These are phyloP conservation scores for Zeus faber DNA, from an alignment of 2,113 vertebrate genomes.

Conservation along the genomic window DNA sequence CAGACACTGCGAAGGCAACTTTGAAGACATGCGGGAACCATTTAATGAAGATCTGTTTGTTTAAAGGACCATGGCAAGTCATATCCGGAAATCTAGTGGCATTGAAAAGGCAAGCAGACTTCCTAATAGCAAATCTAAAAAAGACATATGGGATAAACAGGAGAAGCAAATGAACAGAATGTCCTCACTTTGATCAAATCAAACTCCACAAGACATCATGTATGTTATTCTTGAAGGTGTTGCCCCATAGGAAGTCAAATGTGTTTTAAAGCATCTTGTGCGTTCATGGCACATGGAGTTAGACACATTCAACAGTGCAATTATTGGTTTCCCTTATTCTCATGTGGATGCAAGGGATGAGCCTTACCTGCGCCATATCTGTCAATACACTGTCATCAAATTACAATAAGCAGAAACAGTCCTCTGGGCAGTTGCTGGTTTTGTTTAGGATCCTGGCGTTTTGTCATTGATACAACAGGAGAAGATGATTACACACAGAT, in stretches of 20 bases:
- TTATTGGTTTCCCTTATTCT: constrained; percentile 21
- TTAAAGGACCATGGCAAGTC: constrained; percentile 6
- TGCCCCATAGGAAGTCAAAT: constrained; percentile 32
- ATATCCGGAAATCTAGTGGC: constrained; percentile 10
- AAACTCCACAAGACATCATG: constrained; percentile 34
- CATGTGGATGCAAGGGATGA: constrained; percentile 12
- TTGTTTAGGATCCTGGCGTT: constrained; percentile 18
- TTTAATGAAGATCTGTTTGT: constrained; percentile 19
- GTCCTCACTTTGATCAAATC: constrained; percentile 31
- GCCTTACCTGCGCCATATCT: constrained; percentile 19
- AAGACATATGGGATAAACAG: constrained; percentile 40
- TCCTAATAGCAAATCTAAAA: constrained; percentile 24
- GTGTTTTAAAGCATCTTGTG: constrained; percentile 27
- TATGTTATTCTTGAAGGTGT: constrained; percentile 36
- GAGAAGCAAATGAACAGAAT: constrained; percentile 30
- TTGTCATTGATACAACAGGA: constrained; percentile 3
- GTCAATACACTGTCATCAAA: constrained; percentile 18
- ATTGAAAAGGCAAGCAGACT: constrained; percentile 18
- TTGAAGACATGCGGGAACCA: constrained; percentile 19
- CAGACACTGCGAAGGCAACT: constrained; percentile 22
- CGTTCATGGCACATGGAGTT: constrained; percentile 18
- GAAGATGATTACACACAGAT: constrained; percentile 14
- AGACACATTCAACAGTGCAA: constrained; percentile 13
- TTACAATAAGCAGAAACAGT: constrained; percentile 26
- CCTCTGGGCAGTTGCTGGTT: constrained; percentile 18